Evolutionary conservation across 2,797 vertebrate genomes (phyloP).

Genomic region (Neoniphon sammara): DNA sequence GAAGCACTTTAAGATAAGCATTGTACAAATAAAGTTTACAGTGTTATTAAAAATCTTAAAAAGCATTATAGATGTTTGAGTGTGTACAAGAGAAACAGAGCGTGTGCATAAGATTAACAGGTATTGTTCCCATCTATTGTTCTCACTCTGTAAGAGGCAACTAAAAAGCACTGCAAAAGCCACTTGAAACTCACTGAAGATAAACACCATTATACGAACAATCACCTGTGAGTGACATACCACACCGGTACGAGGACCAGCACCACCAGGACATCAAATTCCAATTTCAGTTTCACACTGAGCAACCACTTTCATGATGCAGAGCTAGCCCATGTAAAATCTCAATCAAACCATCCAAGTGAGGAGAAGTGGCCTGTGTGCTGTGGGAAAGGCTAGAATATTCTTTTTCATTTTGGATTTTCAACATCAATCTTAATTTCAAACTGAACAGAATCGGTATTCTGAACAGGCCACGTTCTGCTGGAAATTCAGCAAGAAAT

Average conservation of each 20-base stretch:
- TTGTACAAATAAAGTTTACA: no score
- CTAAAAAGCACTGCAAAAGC: background rate
- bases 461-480: background rate
- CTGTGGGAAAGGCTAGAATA: no score
- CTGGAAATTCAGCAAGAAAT: background rate
- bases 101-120: background rate
- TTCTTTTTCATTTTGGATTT: background rate
- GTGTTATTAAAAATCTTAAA: no score
- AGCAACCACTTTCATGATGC: background rate
- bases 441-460: background rate
- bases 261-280: background rate
- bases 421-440: background rate
- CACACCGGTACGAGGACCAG: slow-evolving; percentile 7
- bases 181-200: background rate
- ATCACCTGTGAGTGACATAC: slow-evolving; percentile 41
- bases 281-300: background rate
- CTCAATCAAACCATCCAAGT: no score
- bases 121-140: background rate
- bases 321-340: no score
- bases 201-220: background rate
- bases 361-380: no score
- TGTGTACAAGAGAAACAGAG: background rate
- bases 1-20: no score
- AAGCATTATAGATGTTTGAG: background rate
- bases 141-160: background rate